Conservation (phyloP, 2,113 vertebrate species). For the Tupaia chinensis region DNA sequence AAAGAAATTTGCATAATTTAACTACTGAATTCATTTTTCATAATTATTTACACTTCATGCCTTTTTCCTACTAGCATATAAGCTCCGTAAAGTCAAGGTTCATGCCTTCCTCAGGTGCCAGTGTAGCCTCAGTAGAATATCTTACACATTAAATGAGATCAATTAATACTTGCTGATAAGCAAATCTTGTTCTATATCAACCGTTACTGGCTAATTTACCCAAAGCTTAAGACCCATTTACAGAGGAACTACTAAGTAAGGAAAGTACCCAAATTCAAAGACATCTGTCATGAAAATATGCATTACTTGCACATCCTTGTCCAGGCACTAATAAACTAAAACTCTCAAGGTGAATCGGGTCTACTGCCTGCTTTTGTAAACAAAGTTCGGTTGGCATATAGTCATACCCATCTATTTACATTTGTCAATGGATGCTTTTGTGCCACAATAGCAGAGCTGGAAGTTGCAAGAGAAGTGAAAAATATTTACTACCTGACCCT, state of each 20-base stretch:
- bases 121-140: background rate
- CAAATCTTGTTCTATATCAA: background rate
- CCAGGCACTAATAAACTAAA: background rate
- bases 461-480: background rate
- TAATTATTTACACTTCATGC: background rate
- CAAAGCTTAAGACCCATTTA: background rate
- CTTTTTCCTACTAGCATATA: background rate
- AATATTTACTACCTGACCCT: background rate
- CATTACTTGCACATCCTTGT: background rate
- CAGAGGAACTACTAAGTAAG: conserved; percentile 2
- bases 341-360: background rate
- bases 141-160: background rate
- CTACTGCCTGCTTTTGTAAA: background rate
- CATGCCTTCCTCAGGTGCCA: background rate
- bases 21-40: background rate
- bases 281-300: background rate
- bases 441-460: background rate
- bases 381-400: background rate
- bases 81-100: background rate
- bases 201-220: background rate
- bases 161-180: background rate
- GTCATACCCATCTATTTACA: background rate
- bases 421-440: background rate
- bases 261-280: background rate
- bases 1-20: background rate